Percentiles rank a stretch among this genome's conserved stretches.
phyloP scores from a whole-genome alignment of 2,888 invertebrate species.

The Ectemnius lituratus region DNA sequence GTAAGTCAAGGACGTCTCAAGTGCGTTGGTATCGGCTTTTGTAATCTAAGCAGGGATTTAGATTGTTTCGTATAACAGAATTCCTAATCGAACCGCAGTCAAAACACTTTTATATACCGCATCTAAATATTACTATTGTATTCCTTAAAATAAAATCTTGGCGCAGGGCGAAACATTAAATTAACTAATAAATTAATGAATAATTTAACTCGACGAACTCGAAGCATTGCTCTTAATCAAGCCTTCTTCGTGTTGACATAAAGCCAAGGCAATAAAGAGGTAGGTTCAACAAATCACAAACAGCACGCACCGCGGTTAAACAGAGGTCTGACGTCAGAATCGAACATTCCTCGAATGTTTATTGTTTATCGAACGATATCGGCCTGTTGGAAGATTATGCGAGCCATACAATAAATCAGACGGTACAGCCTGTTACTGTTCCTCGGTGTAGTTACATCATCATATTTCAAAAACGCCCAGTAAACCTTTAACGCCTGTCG shows the following conservation, averaged over 20 bases:
- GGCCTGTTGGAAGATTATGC: neutral
- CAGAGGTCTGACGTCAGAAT: conserved; percentile 28
- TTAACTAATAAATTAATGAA: no score
- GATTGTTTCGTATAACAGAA: no score
- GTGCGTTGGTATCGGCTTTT: no score
- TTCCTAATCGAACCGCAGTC: no score
- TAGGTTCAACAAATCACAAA: conserved; percentile 34
- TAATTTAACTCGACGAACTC: conserved; percentile 30
- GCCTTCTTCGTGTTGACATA: conserved; percentile 39
- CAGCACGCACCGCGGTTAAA: conserved; percentile 23
- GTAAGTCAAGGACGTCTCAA: no score
- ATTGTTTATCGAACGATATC: conserved; percentile 34
- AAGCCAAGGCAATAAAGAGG: conserved; percentile 24
- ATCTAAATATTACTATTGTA: no score
- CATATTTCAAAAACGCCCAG: neutral
- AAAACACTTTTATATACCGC: no score
- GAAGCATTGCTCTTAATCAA: conserved; percentile 47
- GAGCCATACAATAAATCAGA: no score
- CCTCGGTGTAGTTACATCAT: neutral
- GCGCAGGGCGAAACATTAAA: no score
- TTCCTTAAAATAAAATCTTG: no score
- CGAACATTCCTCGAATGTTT: conserved; percentile 31
- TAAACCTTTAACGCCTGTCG: neutral
- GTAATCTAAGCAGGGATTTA: no score
- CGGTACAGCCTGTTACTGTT: no score